A percentile compares a stretch with the other conserved stretches of the same genome.
Conservation (phyloP, 2,113 vertebrate species). For the Neopipo cinnamomea region DNA sequence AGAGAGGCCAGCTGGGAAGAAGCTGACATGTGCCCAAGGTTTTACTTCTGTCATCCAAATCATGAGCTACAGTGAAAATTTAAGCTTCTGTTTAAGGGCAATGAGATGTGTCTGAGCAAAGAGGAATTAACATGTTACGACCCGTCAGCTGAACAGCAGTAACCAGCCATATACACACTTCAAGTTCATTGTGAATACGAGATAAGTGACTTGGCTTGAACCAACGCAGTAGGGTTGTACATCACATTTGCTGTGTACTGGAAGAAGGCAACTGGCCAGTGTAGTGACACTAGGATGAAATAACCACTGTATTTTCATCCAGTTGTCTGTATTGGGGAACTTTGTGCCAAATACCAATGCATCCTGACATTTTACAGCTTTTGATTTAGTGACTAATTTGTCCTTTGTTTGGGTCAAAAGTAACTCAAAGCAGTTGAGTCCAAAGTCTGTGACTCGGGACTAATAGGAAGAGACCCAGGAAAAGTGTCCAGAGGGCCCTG, state of each 20-base stretch:
- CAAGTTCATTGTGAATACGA: not conserved
- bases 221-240: not conserved
- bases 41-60: not conserved
- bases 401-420: not conserved
- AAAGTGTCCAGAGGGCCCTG: not conserved
- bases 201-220: not conserved
- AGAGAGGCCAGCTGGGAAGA: not conserved
- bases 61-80: not conserved
- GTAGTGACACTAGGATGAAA: not conserved
- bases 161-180: not conserved
- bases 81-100: not conserved
- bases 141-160: not conserved
- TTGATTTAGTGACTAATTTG: not conserved
- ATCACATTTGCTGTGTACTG: not conserved
- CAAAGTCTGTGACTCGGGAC: not conserved
- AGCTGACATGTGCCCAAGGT: not conserved
- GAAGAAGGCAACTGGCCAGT: not conserved
- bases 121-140: not conserved
- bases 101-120: not conserved
- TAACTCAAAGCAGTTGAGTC: not conserved
- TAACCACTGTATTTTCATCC: not conserved
- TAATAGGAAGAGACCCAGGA: not conserved
- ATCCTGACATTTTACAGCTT: not conserved
- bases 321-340: not conserved
- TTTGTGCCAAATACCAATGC: not conserved